These are phyloP conservation scores for Potorous gilbertii DNA, from an alignment of 2,797 vertebrate species.

Conservation along the genomic window DNA sequence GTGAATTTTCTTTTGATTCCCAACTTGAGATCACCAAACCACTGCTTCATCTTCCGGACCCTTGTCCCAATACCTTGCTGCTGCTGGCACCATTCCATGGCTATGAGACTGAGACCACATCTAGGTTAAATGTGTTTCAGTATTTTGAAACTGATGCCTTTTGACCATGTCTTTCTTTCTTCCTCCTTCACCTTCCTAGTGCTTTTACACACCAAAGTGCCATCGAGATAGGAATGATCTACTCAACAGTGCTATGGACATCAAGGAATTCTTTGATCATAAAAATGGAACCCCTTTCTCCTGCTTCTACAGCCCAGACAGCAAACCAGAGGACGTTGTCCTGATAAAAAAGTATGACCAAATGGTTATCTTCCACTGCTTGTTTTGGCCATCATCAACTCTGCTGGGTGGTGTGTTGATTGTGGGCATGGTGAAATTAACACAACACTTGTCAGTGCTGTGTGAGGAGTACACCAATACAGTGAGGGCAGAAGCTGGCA, in stretches of 20 bases:
- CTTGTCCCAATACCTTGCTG: not conserved
- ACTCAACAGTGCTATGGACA: conserved; percentile 81
- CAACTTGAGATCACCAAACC: not conserved
- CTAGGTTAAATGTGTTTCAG: not conserved
- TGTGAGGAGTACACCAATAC: conserved; percentile 78
- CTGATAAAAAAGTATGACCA: conserved; percentile 84
- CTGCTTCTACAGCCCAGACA: conserved; percentile 82
- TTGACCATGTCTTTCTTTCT: conserved; percentile 37
- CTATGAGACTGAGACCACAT: not conserved
- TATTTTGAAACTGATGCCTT: conserved; percentile 13
- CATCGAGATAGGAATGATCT: conserved; percentile 83
- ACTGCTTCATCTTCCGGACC: not conserved
- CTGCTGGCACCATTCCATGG: not conserved
- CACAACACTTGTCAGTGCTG: conserved; percentile 85
- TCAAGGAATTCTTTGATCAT: conserved; percentile 82
- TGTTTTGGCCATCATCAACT: conserved; percentile 90
- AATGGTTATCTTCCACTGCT: conserved; percentile 80
- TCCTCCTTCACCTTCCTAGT: conserved; percentile 80
- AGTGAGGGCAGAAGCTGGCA: conserved; percentile 31
- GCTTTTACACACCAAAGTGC: conserved; percentile 91
- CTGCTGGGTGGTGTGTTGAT: conserved; percentile 87
- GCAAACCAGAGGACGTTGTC: conserved; percentile 80
- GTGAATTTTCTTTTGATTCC: not conserved
- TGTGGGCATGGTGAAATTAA: conserved; percentile 89
- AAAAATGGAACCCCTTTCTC: conserved; percentile 70